Evolutionary conservation across 1,140 invertebrate genomes (phyloP).

Genomic region (Holotrichia oblita): DNA sequence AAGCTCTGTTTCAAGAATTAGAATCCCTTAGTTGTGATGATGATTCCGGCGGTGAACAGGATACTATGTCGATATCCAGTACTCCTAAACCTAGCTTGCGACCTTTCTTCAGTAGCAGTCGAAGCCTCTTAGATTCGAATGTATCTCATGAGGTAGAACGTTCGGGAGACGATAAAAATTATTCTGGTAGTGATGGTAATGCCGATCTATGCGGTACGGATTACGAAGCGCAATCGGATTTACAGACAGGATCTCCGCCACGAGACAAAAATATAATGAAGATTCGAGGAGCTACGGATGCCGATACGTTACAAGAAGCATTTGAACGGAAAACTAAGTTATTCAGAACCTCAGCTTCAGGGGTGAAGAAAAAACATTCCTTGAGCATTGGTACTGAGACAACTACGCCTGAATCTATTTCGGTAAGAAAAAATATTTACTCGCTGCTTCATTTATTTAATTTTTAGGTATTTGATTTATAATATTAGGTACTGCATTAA

Average conservation of each 20-base stretch:
- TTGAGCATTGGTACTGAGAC: constrained; percentile 67
- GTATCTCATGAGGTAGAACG: constrained; percentile 40
- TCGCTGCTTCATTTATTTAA: not conserved
- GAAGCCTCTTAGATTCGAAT: constrained; percentile 70
- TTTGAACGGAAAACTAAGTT: constrained; percentile 66
- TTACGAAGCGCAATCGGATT: constrained; percentile 59
- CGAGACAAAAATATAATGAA: constrained; percentile 52
- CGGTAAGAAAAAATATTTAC: constrained; percentile 47
- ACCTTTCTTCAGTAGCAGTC: constrained; percentile 92
- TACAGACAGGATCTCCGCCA: constrained; percentile 59
- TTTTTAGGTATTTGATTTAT: not conserved
- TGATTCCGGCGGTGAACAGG: constrained; percentile 91
- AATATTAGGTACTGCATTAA: no score
- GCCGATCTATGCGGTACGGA: constrained; percentile 58
- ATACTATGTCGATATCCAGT: constrained; percentile 95
- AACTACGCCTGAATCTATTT: constrained; percentile 54
- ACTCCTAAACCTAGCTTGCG: constrained; percentile 95
- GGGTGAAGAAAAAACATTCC: constrained; percentile 79
- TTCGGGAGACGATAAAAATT: constrained; percentile 51
- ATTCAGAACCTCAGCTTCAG: constrained; percentile 71
- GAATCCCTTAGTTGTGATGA: constrained; percentile 87
- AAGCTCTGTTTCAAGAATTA: constrained; percentile 79
- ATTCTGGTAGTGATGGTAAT: constrained; percentile 59
- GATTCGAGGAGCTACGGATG: constrained; percentile 45
- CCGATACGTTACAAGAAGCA: constrained; percentile 52